A percentile compares a stretch with the other conserved stretches of the same genome.
Evolutionary conservation across 2,888 invertebrate species (phyloP).

Genomic region (Tuta absoluta): DNA sequence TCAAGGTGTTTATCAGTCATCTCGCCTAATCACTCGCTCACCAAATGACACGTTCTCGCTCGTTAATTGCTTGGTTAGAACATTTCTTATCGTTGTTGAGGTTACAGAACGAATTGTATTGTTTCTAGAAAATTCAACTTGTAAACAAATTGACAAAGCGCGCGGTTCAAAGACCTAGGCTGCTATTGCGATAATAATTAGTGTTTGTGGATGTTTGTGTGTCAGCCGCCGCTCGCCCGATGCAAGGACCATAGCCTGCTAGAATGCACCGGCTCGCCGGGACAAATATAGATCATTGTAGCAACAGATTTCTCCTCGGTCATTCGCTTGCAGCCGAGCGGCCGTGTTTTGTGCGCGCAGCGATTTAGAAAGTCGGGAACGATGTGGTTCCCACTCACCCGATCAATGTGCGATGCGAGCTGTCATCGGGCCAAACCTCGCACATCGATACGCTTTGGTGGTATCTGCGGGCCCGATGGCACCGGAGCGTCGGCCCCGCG

Average conservation of each 20-base stretch:
- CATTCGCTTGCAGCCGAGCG: constrained; percentile 4
- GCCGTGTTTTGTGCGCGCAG: constrained; percentile 12
- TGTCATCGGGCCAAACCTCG: constrained; percentile 60
- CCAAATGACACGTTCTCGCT: constrained; percentile 16
- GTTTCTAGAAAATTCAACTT: constrained; percentile 50
- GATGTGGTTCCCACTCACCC: constrained; percentile 60
- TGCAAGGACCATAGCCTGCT: constrained; percentile 19
- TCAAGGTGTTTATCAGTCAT: constrained; percentile 14
- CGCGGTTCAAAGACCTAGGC: constrained; percentile 68
- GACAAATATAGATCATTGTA: constrained; percentile 24
- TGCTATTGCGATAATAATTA: constrained; percentile 14
- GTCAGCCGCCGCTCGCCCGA: constrained; percentile 28
- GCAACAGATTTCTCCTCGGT: constrained; percentile 17
- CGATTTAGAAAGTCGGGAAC: constrained; percentile 35
- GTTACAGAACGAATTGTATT: constrained; percentile 2
- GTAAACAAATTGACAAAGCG: constrained; percentile 50
- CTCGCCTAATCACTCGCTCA: constrained; percentile 6
- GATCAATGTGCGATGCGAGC: constrained; percentile 72
- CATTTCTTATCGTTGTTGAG: background rate
- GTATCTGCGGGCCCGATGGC: constrained; percentile 54
- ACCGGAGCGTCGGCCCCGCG: constrained; percentile 54
- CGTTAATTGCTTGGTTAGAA: background rate
- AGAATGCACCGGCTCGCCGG: constrained; percentile 19
- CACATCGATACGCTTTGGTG: constrained; percentile 61
- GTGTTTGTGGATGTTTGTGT: constrained; percentile 26